Conservation (phyloP, 2,797 vertebrate species). For the Aplochiton taeniatus region DNA sequence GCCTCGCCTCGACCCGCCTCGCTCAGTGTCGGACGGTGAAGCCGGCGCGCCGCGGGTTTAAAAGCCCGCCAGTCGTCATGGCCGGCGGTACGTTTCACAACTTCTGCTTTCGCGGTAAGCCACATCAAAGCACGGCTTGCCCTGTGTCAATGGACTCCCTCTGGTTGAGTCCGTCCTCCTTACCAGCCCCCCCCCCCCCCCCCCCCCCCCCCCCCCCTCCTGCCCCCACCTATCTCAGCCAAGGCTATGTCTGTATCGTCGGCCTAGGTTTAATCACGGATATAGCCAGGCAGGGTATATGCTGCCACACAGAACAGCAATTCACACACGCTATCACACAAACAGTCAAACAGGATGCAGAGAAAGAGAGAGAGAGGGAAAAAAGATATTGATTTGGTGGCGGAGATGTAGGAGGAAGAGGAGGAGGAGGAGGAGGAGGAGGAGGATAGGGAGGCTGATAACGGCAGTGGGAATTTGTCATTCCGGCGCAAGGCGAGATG, state of each 20-base stretch:
- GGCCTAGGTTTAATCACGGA: no score
- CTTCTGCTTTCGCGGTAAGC: no score
- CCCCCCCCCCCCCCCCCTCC: not conserved
- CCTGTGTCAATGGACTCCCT: no score
- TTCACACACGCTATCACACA: not conserved
- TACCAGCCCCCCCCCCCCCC: not conserved
- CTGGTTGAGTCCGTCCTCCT: not conserved
- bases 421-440: constrained; percentile 32
- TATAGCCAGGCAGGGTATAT: no score
- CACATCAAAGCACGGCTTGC: no score
- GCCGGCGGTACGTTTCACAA: no score
- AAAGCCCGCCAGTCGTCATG: no score
- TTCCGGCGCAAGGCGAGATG: constrained; percentile 52
- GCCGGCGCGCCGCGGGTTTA: no score
- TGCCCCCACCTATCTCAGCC: not conserved
- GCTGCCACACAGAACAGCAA: not conserved
- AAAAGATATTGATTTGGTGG: constrained; percentile 15
- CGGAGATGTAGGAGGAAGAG: constrained; percentile 42
- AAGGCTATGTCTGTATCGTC: no score
- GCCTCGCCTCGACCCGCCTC: no score
- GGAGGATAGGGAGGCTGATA: constrained; percentile 55
- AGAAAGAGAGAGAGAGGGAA: constrained; percentile 38
- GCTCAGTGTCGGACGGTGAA: no score
- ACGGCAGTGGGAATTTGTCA: constrained; percentile 67
- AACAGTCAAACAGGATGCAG: constrained; percentile 5